Base-by-base conservation (phyloP, 2,888 invertebrate genomes). In the Diloba caeruleocephala region DNA sequence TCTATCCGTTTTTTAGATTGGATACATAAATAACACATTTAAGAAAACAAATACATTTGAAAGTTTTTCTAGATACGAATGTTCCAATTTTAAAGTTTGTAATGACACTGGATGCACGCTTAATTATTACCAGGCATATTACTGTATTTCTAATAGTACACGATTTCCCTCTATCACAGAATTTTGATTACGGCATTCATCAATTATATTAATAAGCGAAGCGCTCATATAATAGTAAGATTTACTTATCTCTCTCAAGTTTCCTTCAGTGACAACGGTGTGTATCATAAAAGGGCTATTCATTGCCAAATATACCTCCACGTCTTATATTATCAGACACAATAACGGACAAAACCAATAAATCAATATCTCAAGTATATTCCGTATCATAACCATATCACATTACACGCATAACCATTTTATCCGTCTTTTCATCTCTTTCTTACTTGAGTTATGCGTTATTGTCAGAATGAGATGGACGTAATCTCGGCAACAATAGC, bases 401-500 rank as follows among this genome's bases (percentile, higher is more conserved):
- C 39, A 44, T 28, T 28, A 45, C 41, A 45, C 41, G 13, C 21
- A 9, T 36, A 29, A 13, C 44, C 26, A 50, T 46, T 43, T 42
- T 9, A 15, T n/a, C 12, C 15, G 12, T 12, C 36, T 38, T 6
- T 0, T 17, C n/a, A 10, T 55, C 57, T 53, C 55, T 51, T 10
- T 53, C 48, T 31, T 9, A 6, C 34, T 29, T 19, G 5, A 2
- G 10, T 5, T 2, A 2, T 32, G 5, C 13, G 6, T 3, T 12
- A 9, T 7, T 17, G 56, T 21, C 15, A 13, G 48, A 68, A 23
- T 10, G 59, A 55, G 67, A 70, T 34, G 31, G 54, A 15, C n/a
- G 23, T 45, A 54, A 29, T 54, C 15, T 54, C 36, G 46, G 15
- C 29, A 37, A 67, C 66, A 76, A 63, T 60, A 54, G 48, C 25